phyloP scores from a whole-genome alignment of 2,888 invertebrate genomes.

The Endotricha flammealis region DNA sequence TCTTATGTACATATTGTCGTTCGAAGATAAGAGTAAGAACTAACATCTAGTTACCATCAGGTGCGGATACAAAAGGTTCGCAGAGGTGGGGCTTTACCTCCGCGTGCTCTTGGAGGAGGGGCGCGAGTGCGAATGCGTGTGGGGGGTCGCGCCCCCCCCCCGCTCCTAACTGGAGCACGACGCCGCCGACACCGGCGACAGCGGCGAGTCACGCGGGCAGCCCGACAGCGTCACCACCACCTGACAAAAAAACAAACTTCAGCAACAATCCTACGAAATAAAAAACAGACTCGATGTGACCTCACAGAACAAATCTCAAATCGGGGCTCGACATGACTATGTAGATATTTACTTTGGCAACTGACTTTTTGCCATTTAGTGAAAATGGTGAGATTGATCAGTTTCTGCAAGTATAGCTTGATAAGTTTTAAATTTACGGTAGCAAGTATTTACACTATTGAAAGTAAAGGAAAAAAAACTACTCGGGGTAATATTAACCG shows the following conservation, averaged over 20 bases:
- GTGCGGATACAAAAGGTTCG: constrained; percentile 52
- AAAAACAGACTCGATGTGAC: no score
- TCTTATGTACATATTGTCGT: constrained; percentile 79
- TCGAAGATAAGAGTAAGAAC: constrained; percentile 71
- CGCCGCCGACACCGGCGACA: constrained; percentile 92
- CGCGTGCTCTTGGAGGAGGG: constrained; percentile 75
- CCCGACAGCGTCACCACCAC: constrained; percentile 93
- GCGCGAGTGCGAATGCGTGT: constrained; percentile 72
- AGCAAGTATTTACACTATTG: no score
- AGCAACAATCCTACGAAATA: no score
- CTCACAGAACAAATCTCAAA: no score
- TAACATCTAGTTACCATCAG: constrained; percentile 55
- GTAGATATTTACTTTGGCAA: no score
- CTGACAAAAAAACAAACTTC: constrained; percentile 35
- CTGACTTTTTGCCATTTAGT: no score
- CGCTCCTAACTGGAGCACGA: constrained; percentile 94
- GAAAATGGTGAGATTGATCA: no score
- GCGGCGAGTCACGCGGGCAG: constrained; percentile 90
- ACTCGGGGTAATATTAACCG: not conserved
- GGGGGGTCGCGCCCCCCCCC: constrained; percentile 79
- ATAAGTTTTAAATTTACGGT: no score
- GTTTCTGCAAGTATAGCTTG: no score
- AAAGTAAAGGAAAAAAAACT: no score
- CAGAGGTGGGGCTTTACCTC: constrained; percentile 62
- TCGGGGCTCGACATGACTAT: no score